Evolutionary conservation across 1,140 invertebrate genomes (phyloP).

Genomic region (Eupeodes corollae): DNA sequence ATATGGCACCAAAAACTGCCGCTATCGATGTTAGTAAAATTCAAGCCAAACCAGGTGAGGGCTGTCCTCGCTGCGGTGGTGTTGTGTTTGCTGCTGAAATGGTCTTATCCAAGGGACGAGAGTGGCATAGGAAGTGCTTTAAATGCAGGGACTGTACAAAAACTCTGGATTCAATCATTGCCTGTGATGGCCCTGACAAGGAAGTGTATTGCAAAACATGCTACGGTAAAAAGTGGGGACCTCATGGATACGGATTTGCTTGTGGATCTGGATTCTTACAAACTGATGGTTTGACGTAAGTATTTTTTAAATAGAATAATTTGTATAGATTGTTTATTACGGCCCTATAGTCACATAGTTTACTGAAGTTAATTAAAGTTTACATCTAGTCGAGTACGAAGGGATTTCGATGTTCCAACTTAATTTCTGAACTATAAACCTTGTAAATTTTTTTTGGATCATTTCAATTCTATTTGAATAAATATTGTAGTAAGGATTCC

Average conservation of each 20-base stretch:
- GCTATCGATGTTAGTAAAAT: constrained; percentile 69
- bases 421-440: too few relatives aligned
- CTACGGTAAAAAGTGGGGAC: constrained; percentile 79
- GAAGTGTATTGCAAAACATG: constrained; percentile 66
- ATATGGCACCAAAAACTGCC: constrained; percentile 52
- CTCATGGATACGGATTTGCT: constrained; percentile 89
- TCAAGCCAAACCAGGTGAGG: constrained; percentile 69
- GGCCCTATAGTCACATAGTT: too few relatives aligned
- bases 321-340: neutral
- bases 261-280: constrained; percentile 88
- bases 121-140: constrained; percentile 97
- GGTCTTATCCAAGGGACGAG: constrained; percentile 74
- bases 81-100: constrained; percentile 84
- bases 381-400: too few relatives aligned
- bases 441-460: too few relatives aligned
- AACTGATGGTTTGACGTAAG: constrained; percentile 75
- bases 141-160: constrained; percentile 90
- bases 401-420: too few relatives aligned
- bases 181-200: constrained; percentile 78
- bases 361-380: too few relatives aligned
- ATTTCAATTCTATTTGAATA: too few relatives aligned
- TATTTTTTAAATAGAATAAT: constrained; percentile 15
- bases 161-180: constrained; percentile 84
- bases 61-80: constrained; percentile 80
- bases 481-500: too few relatives aligned